These are phyloP conservation scores for Enteromius fasciolatus DNA, from an alignment of 2,797 vertebrate species.

Conservation along the genomic window DNA sequence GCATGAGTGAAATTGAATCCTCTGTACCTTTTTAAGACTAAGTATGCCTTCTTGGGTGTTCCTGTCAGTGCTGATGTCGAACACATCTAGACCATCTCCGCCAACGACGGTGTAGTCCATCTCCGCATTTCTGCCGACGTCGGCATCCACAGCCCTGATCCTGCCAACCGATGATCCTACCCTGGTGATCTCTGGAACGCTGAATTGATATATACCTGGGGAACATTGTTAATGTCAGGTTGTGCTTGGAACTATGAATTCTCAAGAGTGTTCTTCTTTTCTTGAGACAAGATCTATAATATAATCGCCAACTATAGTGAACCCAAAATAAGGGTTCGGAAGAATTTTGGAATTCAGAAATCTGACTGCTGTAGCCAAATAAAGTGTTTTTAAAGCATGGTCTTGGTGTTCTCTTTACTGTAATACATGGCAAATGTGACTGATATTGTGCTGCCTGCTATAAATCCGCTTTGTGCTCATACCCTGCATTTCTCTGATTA, in stretches of 20 bases:
- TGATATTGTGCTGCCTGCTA: neutral
- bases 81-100: constrained; percentile 88
- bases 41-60: constrained; percentile 90
- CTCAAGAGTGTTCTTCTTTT: neutral
- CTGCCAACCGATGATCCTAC: constrained; percentile 80
- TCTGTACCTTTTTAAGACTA: constrained; percentile 88
- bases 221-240: neutral
- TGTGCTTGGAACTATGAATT: neutral
- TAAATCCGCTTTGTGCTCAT: constrained; percentile 24
- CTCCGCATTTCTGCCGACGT: constrained; percentile 87
- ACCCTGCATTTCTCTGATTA: constrained; percentile 18
- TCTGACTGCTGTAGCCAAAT: constrained; percentile 15
- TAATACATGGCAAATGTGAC: constrained; percentile 21
- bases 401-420: constrained; percentile 18
- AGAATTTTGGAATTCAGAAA: neutral
- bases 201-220: constrained; percentile 89
- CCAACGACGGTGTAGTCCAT: constrained; percentile 88
- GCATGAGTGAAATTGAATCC: neutral
- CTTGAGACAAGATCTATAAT: neutral
- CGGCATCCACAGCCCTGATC: constrained; percentile 87
- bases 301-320: neutral
- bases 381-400: constrained; percentile 11
- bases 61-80: constrained; percentile 86
- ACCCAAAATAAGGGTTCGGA: neutral
- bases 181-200: constrained; percentile 80